These are phyloP conservation scores for Bostrychus sinensis DNA, from an alignment of 2,113 vertebrate species.

Conservation along the genomic window DNA sequence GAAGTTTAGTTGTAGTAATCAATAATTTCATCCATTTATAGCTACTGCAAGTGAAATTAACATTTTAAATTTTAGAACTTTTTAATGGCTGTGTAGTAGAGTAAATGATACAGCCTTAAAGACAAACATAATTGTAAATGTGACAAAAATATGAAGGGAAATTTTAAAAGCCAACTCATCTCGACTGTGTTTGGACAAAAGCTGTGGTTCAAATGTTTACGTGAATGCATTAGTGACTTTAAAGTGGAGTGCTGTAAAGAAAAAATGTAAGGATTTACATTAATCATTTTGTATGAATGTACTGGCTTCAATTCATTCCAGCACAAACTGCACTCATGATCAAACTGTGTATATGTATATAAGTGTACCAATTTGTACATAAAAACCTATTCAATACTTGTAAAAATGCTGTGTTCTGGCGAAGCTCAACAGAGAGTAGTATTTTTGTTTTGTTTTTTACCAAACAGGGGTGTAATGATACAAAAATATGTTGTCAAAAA, in stretches of 20 bases:
- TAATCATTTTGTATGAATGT: conserved; percentile 57
- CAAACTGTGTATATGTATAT: conserved; percentile 67
- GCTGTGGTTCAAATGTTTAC: conserved; percentile 53
- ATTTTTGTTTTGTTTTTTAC: conserved; percentile 62
- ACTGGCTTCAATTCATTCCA: conserved; percentile 65
- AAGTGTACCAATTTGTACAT: conserved; percentile 77
- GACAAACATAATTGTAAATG: background rate
- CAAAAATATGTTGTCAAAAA: background rate
- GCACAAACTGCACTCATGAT: conserved; percentile 69
- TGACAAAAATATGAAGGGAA: background rate
- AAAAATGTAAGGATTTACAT: conserved; percentile 17
- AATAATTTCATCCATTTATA: conserved; percentile 55
- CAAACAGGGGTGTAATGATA: conserved; percentile 11
- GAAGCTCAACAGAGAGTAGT: conserved; percentile 39
- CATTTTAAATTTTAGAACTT: conserved; percentile 34
- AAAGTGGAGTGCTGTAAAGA: conserved; percentile 15
- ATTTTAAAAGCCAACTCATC: conserved; percentile 12
- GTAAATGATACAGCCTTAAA: conserved; percentile 11
- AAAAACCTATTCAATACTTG: conserved; percentile 73
- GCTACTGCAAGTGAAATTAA: conserved; percentile 48
- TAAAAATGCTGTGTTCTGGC: conserved; percentile 63
- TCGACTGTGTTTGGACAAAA: conserved; percentile 50
- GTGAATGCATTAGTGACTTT: conserved; percentile 28
- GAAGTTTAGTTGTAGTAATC: conserved; percentile 40
- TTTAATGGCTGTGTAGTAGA: background rate